Evolutionary conservation across 2,797 vertebrate genomes (phyloP), one percentile per base, ranked within the genome.

Genomic region (Scleropages formosus): DNA sequence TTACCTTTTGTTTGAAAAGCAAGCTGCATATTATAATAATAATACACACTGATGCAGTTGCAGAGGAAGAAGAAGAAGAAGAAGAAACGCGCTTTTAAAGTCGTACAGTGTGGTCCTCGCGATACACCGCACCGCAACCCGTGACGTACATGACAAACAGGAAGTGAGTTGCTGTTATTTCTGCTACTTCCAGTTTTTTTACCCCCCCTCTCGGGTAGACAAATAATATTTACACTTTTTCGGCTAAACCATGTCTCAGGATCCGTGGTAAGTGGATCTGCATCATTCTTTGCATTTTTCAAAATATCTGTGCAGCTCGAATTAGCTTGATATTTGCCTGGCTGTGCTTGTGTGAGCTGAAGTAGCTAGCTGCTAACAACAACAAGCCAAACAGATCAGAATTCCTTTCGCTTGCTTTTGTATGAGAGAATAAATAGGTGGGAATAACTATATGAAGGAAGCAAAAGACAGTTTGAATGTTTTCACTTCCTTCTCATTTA

Each of bases 111-210:
- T 84, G 84, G 80, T 6, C 81, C 78, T 75, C 58, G n/a, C 47
- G 1, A 1, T 0, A 0, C 51, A 20, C 86, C 74, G 81, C 88
- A 68, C 1, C 56, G 6, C 31, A 39, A 46, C 64, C 10, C 61
- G 56, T 89, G 85, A 87, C 88, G 86, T 88, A 79, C 46, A 85
- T 63, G 12, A 75, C 75, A 88, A 91, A 89, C 84, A 90, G 85
- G 82, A 58, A 77, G 11, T 59, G 39, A 26, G 63, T 24, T 46
- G 27, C 11, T 62, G 51, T 22, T 62, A 12, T 62, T 70, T 7
- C 60, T 60, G 31, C 44, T 22, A 16, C 13, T 72, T 73, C 15
- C 46, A 60, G 12, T 26, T 61, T 61, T 22, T 9, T 16, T 31
- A 2, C 39, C n/a, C 39, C 39, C n/a, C 39, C 31, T 39, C 31